phyloP scores from a whole-genome alignment of 2,113 vertebrate genomes.

The Mobula hypostoma region DNA sequence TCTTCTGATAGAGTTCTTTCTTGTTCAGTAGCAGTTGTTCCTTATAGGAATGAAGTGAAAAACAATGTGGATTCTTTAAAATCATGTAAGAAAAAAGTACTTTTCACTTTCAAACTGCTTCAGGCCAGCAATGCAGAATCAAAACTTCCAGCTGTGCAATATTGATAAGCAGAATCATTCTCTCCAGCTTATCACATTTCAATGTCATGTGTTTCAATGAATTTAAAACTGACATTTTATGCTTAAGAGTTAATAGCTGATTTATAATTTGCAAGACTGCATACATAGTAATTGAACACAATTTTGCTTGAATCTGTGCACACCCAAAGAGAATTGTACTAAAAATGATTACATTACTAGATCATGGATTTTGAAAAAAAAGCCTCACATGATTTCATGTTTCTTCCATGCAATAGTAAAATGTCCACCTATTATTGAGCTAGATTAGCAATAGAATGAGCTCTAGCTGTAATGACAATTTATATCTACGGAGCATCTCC shows the following conservation, averaged over 20 bases:
- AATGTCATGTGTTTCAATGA: constrained; percentile 16
- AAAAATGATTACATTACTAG: neutral
- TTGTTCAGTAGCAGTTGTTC: neutral
- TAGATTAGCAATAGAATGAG: neutral
- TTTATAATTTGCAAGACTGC: neutral
- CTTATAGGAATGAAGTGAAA: neutral
- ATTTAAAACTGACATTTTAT: neutral
- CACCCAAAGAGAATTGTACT: neutral
- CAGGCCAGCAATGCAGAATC: constrained; percentile 12
- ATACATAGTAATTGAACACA: neutral
- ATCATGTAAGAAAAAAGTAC: neutral
- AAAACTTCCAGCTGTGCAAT: constrained; percentile 11
- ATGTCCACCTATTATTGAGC: neutral
- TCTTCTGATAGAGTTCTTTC: neutral
- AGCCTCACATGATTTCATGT: neutral
- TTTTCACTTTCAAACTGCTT: constrained; percentile 16
- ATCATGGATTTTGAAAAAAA: neutral
- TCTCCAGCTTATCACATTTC: neutral
- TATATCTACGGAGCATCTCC: neutral
- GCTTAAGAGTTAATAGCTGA: neutral
- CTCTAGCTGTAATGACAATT: no score
- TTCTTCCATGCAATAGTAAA: neutral
- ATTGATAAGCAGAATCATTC: constrained; percentile 7
- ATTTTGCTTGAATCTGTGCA: constrained; percentile 1
- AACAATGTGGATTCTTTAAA: neutral